Evolutionary conservation across 2,888 invertebrate genomes (phyloP), one percentile per base, ranked within the genome.

Genomic region (Aphrophora alni): DNA sequence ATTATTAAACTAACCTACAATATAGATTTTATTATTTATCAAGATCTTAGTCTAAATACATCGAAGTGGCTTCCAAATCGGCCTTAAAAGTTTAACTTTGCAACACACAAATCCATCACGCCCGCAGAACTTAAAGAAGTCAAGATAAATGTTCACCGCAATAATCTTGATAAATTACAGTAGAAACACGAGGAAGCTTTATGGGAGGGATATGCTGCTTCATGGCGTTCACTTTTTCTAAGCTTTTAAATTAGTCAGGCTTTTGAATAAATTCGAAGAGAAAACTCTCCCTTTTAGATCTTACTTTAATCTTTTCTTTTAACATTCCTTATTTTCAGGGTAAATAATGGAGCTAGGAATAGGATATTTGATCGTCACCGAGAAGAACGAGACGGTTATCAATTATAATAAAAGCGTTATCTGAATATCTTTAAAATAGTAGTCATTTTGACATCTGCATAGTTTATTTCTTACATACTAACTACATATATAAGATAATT

Each of bases 51-150:
- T n/a, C n/a, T n/a, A n/a, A n/a, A n/a, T n/a, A n/a, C n/a, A n/a
- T n/a, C n/a, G n/a, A n/a, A n/a, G n/a, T n/a, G n/a, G n/a, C 10
- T 44, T 17, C 44, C 8, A 12, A 44, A 44, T 17, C 44, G 44
- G 7, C 17, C 14, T 44, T 10, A 14, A 14, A 14, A 44, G 14
- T 14, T 14, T 14, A 8, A 17, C 44, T 21, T 21, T 1, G 59
- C 4, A 7, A 21, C 59, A 21, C 59, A 21, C 59, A 59, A 59
- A 59, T 59, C 59, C 59, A 59, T 59, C 59, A 59, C 59, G 59
- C 59, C 59, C 59, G 59, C 59, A 59, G 21, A 59, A 59, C 59
- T 59, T 59, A 59, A 59, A 59, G 59, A 59, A 59, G 59, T 14
- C 5, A 21, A 59, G 59, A 59, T 59, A 59, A 59, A 59, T 59